phyloP scores from a whole-genome alignment of 2,797 vertebrate genomes.

The Todus mexicanus region DNA sequence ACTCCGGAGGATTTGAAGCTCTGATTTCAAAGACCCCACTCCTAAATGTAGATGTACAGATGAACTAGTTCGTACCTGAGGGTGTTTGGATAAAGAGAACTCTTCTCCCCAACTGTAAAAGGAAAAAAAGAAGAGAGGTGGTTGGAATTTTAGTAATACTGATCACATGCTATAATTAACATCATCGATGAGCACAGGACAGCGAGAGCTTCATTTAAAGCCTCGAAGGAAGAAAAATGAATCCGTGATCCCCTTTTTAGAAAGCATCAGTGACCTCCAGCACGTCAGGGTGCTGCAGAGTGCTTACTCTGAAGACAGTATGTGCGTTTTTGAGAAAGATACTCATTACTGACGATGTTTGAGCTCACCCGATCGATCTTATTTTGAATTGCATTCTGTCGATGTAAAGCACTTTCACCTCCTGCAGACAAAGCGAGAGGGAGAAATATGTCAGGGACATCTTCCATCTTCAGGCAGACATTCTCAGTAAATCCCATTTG shows the following conservation, averaged over 20 bases:
- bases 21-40: not conserved
- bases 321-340: not conserved
- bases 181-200: not conserved
- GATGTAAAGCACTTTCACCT: slow-evolving; percentile 91
- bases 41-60: not conserved
- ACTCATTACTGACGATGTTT: not conserved
- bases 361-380: slow-evolving; percentile 91
- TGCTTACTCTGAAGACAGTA: not conserved
- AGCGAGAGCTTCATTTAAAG: not conserved
- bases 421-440: slow-evolving; percentile 72
- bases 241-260: not conserved
- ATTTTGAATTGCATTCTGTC: slow-evolving; percentile 87
- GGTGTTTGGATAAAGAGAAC: slow-evolving; percentile 90
- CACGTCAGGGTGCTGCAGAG: not conserved
- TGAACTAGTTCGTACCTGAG: slow-evolving; percentile 81
- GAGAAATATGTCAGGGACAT: not conserved
- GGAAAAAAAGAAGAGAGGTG: slow-evolving; percentile 1
- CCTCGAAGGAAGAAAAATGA: not conserved
- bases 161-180: not conserved
- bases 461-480: not conserved
- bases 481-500: not conserved
- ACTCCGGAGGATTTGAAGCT: not conserved
- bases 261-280: not conserved
- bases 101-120: slow-evolving; percentile 93
- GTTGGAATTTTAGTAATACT: not conserved